These are phyloP conservation scores for Cavia aperea DNA, from an alignment of 2,113 vertebrate species.

Conservation along the genomic window DNA sequence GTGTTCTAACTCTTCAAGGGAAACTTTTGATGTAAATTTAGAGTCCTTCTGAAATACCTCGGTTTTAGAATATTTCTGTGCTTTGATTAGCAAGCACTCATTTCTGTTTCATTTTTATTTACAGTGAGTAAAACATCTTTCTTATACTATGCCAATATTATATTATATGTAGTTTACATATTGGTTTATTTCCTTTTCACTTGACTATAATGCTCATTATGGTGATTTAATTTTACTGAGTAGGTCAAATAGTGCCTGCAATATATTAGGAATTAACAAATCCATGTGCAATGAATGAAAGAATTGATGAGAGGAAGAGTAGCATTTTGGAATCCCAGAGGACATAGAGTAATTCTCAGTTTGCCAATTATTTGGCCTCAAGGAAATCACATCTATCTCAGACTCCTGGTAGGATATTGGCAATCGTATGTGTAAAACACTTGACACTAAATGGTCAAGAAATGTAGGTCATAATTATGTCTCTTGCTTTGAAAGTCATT, in stretches of 20 bases:
- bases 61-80: neutral
- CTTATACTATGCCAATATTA: neutral
- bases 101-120: neutral
- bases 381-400: neutral
- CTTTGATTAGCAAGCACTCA: neutral
- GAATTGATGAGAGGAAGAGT: neutral
- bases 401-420: neutral
- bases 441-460: neutral
- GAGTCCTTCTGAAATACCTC: neutral
- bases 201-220: neutral
- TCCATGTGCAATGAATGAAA: neutral
- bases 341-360: neutral
- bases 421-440: neutral
- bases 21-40: neutral
- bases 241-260: neutral
- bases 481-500: constrained; percentile 12
- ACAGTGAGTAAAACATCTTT: neutral
- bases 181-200: neutral
- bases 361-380: neutral
- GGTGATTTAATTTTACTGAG: neutral
- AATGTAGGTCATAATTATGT: neutral
- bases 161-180: neutral
- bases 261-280: neutral
- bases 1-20: neutral
- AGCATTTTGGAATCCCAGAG: constrained; percentile 1